A percentile compares a stretch with the other conserved stretches of the same genome.
phyloP scores from a whole-genome alignment of 2,113 vertebrate species.

The Cheilinus undulatus region DNA sequence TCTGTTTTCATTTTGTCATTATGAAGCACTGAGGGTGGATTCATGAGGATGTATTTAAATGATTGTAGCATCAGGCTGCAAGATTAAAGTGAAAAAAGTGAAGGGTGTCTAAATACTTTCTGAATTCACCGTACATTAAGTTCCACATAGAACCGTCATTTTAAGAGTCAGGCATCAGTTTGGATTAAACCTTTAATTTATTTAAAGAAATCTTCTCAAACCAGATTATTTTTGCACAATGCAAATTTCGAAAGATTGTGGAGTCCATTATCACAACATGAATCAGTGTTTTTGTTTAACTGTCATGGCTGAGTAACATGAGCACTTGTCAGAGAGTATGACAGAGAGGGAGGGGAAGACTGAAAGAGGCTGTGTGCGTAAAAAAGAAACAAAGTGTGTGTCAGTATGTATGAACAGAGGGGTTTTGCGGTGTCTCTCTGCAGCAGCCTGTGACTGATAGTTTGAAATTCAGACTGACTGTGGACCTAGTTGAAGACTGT shows the following conservation, averaged over 20 bases:
- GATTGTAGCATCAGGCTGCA: no score
- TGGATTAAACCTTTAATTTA: background rate
- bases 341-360: slow-evolving; percentile 2
- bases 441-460: slow-evolving; percentile 10
- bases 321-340: slow-evolving; percentile 7
- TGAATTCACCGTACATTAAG: no score
- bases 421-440: slow-evolving; percentile 37
- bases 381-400: background rate
- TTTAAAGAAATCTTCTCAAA: background rate
- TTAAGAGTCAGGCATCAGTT: background rate
- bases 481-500: slow-evolving; percentile 23
- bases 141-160: no score
- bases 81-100: no score
- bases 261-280: slow-evolving; percentile 37
- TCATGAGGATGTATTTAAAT: no score
- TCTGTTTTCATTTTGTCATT: no score
- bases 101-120: no score
- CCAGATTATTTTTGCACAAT: background rate
- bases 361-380: background rate
- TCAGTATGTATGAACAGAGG: background rate
- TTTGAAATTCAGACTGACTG: background rate
- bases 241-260: slow-evolving; percentile 24
- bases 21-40: no score
- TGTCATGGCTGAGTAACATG: slow-evolving; percentile 46
- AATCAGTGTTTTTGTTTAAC: slow-evolving; percentile 64